phyloP scores from a whole-genome alignment of 2,113 vertebrate genomes.

The Eupsittula cactorum region DNA sequence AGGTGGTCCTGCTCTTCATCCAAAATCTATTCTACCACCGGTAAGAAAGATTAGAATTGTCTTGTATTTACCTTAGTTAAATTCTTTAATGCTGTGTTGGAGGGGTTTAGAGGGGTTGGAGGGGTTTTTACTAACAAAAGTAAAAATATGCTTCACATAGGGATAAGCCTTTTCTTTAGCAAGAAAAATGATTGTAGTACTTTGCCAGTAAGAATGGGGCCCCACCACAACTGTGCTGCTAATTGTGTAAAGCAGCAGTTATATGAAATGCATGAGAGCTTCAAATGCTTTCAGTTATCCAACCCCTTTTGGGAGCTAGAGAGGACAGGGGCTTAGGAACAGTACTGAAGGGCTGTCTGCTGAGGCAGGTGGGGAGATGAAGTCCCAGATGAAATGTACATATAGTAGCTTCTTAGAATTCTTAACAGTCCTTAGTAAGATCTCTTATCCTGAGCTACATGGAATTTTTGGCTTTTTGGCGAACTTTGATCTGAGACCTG shows the following conservation, averaged over 20 bases:
- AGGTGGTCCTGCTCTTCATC: conserved; percentile 67
- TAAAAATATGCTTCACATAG: not conserved
- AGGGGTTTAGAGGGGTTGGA: not conserved
- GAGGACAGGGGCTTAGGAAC: not conserved
- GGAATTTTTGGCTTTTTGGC: not conserved
- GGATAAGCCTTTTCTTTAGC: not conserved
- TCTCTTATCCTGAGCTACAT: not conserved
- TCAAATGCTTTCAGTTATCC: not conserved
- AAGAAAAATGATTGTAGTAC: accelerated
- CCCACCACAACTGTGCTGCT: not conserved
- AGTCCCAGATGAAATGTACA: not conserved
- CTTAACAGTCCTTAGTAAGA: not conserved
- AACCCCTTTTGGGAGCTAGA: not conserved
- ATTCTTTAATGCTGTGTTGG: not conserved
- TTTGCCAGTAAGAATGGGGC: not conserved
- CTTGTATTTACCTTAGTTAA: not conserved
- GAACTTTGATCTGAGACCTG: not conserved
- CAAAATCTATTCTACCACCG: conserved; percentile 75
- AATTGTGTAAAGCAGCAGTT: not conserved
- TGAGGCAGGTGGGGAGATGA: not conserved
- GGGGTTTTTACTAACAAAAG: not conserved
- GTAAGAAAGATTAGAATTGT: conserved; percentile 47
- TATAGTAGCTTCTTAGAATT: not conserved
- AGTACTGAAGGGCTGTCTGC: not conserved
- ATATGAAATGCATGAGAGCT: not conserved